Percentiles rank a stretch among this genome's conserved stretches.
Evolutionary conservation across 2,797 vertebrate genomes (phyloP).

Genomic region (Eurystomus glaucurus): DNA sequence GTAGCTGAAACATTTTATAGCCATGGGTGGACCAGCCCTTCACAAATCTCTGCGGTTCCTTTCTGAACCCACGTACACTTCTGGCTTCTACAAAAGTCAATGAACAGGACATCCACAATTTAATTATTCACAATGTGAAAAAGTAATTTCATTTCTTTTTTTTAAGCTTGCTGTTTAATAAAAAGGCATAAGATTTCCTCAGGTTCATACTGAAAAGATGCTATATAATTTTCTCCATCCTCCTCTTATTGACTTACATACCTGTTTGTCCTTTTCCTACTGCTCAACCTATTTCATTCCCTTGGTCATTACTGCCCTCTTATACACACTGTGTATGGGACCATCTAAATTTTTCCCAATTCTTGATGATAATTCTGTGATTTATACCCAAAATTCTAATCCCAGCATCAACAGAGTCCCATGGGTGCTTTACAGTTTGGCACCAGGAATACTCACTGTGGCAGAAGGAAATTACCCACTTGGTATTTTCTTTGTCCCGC

Average conservation of each 20-base stretch:
- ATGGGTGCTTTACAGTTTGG: background rate
- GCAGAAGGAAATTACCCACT: background rate
- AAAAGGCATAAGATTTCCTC: background rate
- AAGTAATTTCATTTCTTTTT: background rate
- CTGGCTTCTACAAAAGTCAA: background rate
- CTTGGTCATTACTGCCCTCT: background rate
- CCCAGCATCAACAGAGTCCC: background rate
- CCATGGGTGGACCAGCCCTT: background rate
- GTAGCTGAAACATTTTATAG: background rate
- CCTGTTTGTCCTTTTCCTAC: background rate
- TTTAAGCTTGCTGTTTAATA: background rate
- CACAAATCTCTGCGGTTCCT: accelerated
- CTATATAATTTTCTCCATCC: background rate
- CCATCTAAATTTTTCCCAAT: background rate
- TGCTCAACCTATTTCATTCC: background rate
- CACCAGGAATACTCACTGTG: background rate
- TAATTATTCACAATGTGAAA: background rate
- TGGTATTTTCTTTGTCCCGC: background rate
- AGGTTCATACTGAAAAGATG: background rate
- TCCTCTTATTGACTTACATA: background rate
- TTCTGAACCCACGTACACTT: background rate
- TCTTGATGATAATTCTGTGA: background rate
- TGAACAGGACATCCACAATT: background rate
- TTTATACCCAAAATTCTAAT: background rate
- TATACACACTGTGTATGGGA: background rate